Base-by-base conservation (phyloP, 2,113 vertebrate genomes). In the Pteropus alecto region DNA sequence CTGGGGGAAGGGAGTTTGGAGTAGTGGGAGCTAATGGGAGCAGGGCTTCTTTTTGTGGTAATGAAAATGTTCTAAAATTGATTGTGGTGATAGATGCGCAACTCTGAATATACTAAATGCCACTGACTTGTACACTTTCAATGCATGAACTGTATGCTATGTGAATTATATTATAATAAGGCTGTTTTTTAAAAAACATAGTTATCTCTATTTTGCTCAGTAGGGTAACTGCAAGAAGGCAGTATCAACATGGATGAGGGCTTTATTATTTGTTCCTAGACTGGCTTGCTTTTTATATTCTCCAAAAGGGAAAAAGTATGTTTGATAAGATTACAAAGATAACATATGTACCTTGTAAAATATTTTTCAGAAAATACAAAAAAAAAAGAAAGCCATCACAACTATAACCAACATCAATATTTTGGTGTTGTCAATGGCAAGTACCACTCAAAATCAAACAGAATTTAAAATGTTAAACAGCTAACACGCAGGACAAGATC, bases 81-180 rank as follows among this genome's bases (percentile, higher is more conserved):
- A 83, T 12, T 68, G 9, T 43, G 38, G 19, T 24, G 2, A 79
- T 3, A 38, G 13, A 21, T 30, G 6, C 3, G 48, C 10, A 51
- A 26, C 4, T 43, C 12, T 22, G 35, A 81, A 89, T 60, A 79
- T 15, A 35, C 28, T 30, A 35, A 94, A 68, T 71, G 77, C 12
- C 87, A 77, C 0, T 41, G 60, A 87, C 10, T 3, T 19, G 6
- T 19, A 71, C 16, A 67, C 63, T 71, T 77, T 41, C 61, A 26
- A 28, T 21, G 41, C 10, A 68, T 83, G 7, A 82, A n/a, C 5
- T 30, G 21, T 41, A 30, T 58, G 33, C 68, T 48, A 9, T 38
- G 7, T 76, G 13, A 85, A 93, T 58, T 82, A 26, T 19, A 78
- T 84, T 84, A 93, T 94, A 60, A 93, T 71, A 48, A 77, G 8